Evolutionary conservation across 2,113 vertebrate genomes (phyloP).

Genomic region (Octodon degus): DNA sequence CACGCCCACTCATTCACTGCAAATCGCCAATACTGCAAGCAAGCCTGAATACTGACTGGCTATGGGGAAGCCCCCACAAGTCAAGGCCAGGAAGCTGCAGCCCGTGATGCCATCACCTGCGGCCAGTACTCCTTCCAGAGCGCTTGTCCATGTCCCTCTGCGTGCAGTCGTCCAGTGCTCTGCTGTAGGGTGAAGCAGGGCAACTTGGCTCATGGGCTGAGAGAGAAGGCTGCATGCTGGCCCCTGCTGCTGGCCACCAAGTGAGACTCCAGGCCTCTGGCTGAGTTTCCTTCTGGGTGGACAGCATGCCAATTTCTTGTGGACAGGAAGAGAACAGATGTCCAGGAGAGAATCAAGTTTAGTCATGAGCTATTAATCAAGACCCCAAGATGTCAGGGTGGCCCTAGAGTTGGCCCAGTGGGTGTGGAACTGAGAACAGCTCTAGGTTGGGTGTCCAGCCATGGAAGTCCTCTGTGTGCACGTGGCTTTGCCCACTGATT

Average conservation of each 20-base stretch:
- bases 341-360: background rate
- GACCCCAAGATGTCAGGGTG: background rate
- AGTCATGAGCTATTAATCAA: background rate
- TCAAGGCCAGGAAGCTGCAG: background rate
- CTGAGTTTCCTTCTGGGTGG: background rate
- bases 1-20: background rate
- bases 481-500: background rate
- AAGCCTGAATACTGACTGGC: background rate
- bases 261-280: background rate
- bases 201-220: background rate
- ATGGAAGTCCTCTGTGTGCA: background rate
- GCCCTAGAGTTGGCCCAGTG: background rate
- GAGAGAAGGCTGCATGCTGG: background rate
- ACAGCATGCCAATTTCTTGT: background rate
- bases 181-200: background rate
- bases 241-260: background rate
- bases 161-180: background rate
- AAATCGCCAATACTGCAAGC: background rate
- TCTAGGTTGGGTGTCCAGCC: background rate
- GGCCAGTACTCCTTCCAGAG: background rate
- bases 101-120: rapidly evolving
- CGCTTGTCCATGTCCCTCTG: background rate
- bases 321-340: background rate
- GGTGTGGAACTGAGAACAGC: background rate
- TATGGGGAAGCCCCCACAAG: background rate